Evolutionary conservation across 2,888 invertebrate genomes (phyloP), one percentile per base, ranked within the genome.

Genomic region (Gastracanthus pulcherrimus): DNA sequence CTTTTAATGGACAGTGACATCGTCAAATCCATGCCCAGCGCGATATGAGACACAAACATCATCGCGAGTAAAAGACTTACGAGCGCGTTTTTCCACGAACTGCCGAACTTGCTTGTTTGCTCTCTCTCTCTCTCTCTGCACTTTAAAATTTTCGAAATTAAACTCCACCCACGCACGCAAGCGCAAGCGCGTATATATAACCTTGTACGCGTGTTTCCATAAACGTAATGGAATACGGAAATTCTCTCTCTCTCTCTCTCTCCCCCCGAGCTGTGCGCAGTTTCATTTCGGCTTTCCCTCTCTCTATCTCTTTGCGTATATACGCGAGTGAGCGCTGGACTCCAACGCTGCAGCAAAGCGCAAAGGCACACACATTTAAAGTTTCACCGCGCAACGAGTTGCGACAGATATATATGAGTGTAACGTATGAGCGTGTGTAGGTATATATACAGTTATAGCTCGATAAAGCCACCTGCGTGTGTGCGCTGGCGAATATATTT

Each of bases 221-320:
- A 70, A 78, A 78, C 70, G 51, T 78, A 81, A 81, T 81, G 74
- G 77, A 78, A 81, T 75, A 81, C 77, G 69, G 29, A 81, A 81
- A 74, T 76, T 66, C 26, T n/a, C n/a, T n/a, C n/a, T n/a, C n/a
- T n/a, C n/a, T n/a, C n/a, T n/a, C n/a, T n/a, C n/a, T n/a, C n/a
- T n/a, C n/a, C n/a, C n/a, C n/a, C n/a, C n/a, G n/a, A n/a, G n/a
- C 60, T 36, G 6, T 23, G 45, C 51, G 69, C 74, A 81, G 77
- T 81, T 77, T 81, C 72, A 69, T 81, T 77, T 81, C 34, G 67
- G 19, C n/a, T 55, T 38, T 1, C n/a, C 36, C 36, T 36, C 23
- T 0, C 23, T 13, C 16, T 36, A 9, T 29, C 29, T 7, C 11
- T 67, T 2, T 23, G 41, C 19, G 45, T 45, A 58, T 3, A 51